Base-by-base conservation (phyloP, 2,888 invertebrate species). In the Spisula subtruncata region DNA sequence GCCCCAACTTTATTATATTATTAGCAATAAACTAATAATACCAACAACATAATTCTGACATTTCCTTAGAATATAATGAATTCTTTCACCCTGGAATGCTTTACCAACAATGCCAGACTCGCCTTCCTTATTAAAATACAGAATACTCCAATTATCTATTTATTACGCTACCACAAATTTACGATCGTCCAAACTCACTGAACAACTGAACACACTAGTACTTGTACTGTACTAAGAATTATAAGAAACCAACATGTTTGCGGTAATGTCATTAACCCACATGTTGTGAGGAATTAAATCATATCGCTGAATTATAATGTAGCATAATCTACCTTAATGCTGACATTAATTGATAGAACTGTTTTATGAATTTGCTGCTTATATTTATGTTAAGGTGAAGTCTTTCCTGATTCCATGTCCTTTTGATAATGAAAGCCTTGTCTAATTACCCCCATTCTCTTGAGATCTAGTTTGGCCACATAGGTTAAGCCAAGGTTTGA, bases 1-100 rank as follows among this genome's bases (percentile, higher is more conserved):
- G 0, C 60, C 6, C 75, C 32, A 16, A 10, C 48, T 80, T 85
- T 85, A 85, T 80, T 35, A 41, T n/a, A 51, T 80, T 79, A 85
- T 85, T 80, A 85, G 80, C 85, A 85, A 54, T 80, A 85, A 85
- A 85, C 80, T 80, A 85, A 85, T 85, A 56, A 80, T 54, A 80
- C 29, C 56, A 79, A 18, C 56, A 16, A 54, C 85, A 85, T 85
- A 56, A 79, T 18, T 12, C 35, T 80, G 80, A 56, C 41, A 51
- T 35, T 54, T 56, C 46, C 41, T 48, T 20, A 79, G 18, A 80
- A 80, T 79, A 48, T 85, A 85, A 85, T 85, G 85, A 85, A 80
- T 79, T 85, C 75, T 41, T 20, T 51, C 79, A 35, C n/a, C 80
- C 29, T 6, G 80, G 79, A 85, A 85, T 79, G 20, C 71, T 32